These are phyloP conservation scores for Thera britannica DNA, from an alignment of 2,888 invertebrate genomes.

Conservation along the genomic window DNA sequence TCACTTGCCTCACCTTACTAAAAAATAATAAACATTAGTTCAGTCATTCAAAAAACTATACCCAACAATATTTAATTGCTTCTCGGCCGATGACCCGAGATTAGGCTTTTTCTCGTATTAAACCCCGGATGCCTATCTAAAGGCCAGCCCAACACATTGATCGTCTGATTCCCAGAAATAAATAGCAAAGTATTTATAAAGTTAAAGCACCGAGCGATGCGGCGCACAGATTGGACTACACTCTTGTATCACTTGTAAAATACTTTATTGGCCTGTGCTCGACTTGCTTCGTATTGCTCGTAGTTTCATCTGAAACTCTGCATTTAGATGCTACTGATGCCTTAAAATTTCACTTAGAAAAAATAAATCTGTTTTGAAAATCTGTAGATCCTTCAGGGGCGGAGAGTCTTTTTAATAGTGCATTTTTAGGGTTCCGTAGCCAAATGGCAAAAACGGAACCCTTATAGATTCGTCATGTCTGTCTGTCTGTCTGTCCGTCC, in stretches of 20 bases:
- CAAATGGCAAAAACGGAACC: no score
- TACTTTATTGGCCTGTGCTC: slow-evolving; percentile 78
- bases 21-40: not conserved
- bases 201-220: slow-evolving; percentile 76
- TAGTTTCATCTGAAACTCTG: slow-evolving; percentile 1
- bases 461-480: no score
- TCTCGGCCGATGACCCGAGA: slow-evolving; percentile 42
- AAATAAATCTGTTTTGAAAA: not conserved
- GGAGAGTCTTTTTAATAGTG: no score
- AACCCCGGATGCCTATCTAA: slow-evolving; percentile 43
- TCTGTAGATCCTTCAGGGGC: not conserved
- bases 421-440: no score
- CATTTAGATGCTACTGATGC: not conserved
- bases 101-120: slow-evolving; percentile 46
- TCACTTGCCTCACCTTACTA: not conserved
- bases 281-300: slow-evolving; percentile 49
- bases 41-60: slow-evolving; percentile 14
- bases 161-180: slow-evolving; percentile 82
- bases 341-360: not conserved
- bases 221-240: slow-evolving; percentile 71
- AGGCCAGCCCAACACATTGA: slow-evolving; percentile 58
- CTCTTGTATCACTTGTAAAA: slow-evolving; percentile 84
- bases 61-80: slow-evolving; percentile 42
- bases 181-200: slow-evolving; percentile 83
- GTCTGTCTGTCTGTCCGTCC: no score